Evolutionary conservation across 2,113 vertebrate genomes (phyloP).

Genomic region (Festucalex cinctus): DNA sequence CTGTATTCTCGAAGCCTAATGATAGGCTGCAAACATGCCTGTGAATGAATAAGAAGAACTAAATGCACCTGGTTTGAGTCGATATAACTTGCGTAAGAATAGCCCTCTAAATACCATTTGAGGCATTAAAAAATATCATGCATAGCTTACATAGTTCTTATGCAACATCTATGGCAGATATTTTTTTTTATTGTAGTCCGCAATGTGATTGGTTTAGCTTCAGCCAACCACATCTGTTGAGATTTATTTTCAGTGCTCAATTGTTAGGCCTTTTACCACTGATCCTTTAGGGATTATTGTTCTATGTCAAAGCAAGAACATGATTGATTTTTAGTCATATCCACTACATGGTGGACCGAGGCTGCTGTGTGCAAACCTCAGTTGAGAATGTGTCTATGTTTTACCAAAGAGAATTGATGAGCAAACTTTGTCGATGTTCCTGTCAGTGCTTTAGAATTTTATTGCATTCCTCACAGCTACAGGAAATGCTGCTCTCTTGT

Average conservation of each 20-base stretch:
- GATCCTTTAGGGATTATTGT: not conserved
- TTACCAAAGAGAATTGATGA: not conserved
- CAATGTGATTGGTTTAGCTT: not conserved
- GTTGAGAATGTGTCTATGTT: not conserved
- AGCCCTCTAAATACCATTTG: slow-evolving; percentile 5
- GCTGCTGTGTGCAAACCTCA: not conserved
- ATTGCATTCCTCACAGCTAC: not conserved
- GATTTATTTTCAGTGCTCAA: not conserved
- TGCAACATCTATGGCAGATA: not conserved
- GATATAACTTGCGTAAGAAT: slow-evolving; percentile 1
- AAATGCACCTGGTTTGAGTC: slow-evolving; percentile 10
- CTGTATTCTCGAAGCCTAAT: slow-evolving; percentile 17
- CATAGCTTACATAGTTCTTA: slow-evolving; percentile 7
- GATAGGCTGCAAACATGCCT: slow-evolving; percentile 13
- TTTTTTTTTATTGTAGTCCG: not conserved
- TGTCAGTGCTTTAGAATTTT: not conserved
- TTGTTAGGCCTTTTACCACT: not conserved
- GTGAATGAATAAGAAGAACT: slow-evolving; percentile 27
- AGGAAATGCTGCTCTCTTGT: not conserved
- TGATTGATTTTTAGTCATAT: slow-evolving; percentile 1
- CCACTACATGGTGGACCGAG: not conserved
- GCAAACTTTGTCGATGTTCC: not conserved
- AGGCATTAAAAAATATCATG: not conserved
- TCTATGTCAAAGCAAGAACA: not conserved
- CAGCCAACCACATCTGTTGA: not conserved